phyloP scores from a whole-genome alignment of 2,113 vertebrate species.

The Limnothrissa miodon region DNA sequence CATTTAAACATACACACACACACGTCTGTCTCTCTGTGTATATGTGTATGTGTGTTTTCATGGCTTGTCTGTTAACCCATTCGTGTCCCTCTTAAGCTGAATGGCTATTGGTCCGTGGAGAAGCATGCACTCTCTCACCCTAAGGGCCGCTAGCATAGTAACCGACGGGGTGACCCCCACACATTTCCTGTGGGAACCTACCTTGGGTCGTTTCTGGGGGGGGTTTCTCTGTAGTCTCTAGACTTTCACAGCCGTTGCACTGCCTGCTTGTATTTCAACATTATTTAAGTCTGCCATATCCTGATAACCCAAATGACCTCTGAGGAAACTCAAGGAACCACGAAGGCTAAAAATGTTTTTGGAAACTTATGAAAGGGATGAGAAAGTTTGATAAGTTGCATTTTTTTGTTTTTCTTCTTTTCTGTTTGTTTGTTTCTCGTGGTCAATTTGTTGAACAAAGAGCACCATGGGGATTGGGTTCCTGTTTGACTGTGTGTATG shows the following conservation, averaged over 20 bases:
- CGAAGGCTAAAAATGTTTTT: slow-evolving; percentile 28
- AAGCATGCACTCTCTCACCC: background rate
- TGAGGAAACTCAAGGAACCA: slow-evolving; percentile 47
- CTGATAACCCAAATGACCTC: slow-evolving; percentile 52
- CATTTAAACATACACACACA: slow-evolving; percentile 33
- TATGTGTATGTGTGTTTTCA: slow-evolving; percentile 9
- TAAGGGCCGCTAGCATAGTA: background rate
- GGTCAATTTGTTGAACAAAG: background rate
- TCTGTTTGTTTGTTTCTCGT: background rate
- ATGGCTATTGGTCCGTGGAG: slow-evolving; percentile 18
- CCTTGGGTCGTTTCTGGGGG: slow-evolving; percentile 39
- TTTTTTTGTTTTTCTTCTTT: slow-evolving; percentile 50
- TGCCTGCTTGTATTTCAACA: slow-evolving; percentile 47
- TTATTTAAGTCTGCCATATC: slow-evolving; percentile 50
- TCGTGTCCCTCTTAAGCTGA: slow-evolving; percentile 34
- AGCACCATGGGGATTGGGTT: background rate
- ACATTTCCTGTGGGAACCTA: slow-evolving; percentile 51
- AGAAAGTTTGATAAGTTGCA: slow-evolving; percentile 58
- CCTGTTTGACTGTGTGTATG: background rate
- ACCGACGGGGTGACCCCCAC: slow-evolving; percentile 13
- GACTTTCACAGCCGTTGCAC: slow-evolving; percentile 39
- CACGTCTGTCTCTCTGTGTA: too few relatives aligned
- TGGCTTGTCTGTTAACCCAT: slow-evolving; percentile 53
- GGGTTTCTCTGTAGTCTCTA: slow-evolving; percentile 37
- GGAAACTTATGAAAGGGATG: slow-evolving; percentile 60